Conservation (phyloP, 2,888 invertebrate genomes). For the Euspilapteryx auroguttella region DNA sequence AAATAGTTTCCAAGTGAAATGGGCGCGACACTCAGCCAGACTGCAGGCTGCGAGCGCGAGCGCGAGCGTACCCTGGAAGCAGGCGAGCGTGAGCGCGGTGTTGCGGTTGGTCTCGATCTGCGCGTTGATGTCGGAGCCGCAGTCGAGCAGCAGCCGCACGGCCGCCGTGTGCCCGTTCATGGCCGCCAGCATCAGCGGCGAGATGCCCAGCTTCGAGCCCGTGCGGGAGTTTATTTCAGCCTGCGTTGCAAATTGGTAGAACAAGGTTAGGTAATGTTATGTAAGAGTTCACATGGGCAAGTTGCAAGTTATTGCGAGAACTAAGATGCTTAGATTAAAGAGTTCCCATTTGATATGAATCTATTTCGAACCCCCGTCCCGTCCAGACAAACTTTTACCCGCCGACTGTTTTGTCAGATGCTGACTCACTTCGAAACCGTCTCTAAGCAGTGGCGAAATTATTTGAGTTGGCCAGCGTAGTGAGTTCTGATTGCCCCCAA, state of each 20-base stretch:
- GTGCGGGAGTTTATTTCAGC: constrained; percentile 98
- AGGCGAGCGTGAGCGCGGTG: constrained; percentile 96
- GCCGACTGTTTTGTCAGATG: too few species aligned
- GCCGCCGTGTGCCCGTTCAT: constrained; percentile 95
- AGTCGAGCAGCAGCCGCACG: constrained; percentile 91
- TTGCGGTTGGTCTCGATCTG: constrained; percentile 99
- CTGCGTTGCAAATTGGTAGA: constrained; percentile 10
- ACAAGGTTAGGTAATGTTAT: neutral
- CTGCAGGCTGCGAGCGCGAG: neutral
- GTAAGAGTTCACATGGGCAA: too few species aligned
- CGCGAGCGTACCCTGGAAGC: constrained; percentile 83
- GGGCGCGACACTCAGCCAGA: neutral
- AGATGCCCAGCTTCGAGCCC: constrained; percentile 96
- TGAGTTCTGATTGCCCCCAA: too few species aligned
- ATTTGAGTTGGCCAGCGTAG: too few species aligned
- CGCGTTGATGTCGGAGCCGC: constrained; percentile 99
- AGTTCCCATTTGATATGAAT: too few species aligned
- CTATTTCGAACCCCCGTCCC: too few species aligned
- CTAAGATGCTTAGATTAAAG: too few species aligned
- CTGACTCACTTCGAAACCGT: too few species aligned
- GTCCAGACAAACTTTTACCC: too few species aligned
- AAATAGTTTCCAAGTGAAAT: too few species aligned
- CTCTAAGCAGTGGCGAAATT: too few species aligned
- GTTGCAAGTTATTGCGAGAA: too few species aligned
- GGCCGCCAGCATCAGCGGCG: constrained; percentile 97